These are phyloP conservation scores for Ovis canadensis DNA, from an alignment of 2,113 vertebrate genomes.

Conservation along the genomic window DNA sequence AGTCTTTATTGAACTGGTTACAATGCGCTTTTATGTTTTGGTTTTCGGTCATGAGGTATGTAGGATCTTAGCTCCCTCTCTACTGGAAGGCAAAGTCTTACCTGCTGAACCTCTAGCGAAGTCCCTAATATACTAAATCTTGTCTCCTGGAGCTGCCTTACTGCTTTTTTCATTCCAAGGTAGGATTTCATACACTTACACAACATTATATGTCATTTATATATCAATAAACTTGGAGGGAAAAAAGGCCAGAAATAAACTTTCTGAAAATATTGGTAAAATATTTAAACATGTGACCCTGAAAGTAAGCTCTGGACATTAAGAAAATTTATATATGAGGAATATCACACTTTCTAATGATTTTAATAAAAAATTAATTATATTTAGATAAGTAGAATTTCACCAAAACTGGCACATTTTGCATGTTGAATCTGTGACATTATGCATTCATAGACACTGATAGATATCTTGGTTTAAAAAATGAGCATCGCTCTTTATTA, in stretches of 20 bases:
- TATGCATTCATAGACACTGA: not conserved
- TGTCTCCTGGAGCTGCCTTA: not conserved
- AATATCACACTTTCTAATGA: not conserved
- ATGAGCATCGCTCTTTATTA: not conserved
- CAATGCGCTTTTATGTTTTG: not conserved
- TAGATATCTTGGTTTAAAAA: not conserved
- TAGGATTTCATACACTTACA: not conserved
- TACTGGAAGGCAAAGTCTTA: not conserved
- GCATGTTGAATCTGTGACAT: not conserved
- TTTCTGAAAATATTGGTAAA: not conserved
- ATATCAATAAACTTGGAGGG: not conserved
- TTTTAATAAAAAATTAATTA: not conserved
- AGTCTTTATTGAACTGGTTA: not conserved
- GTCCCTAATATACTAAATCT: not conserved
- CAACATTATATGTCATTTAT: not conserved
- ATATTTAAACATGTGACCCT: not conserved
- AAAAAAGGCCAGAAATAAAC: not conserved
- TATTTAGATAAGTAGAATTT: not conserved
- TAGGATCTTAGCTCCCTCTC: not conserved
- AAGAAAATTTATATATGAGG: not conserved
- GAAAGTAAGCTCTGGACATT: not conserved
- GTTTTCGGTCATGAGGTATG: not conserved
- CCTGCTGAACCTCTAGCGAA: not conserved
- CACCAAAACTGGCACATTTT: not conserved
- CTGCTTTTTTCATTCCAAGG: not conserved